Conservation (phyloP, 2,113 vertebrate species). For the Onychostoma macrolepis region DNA sequence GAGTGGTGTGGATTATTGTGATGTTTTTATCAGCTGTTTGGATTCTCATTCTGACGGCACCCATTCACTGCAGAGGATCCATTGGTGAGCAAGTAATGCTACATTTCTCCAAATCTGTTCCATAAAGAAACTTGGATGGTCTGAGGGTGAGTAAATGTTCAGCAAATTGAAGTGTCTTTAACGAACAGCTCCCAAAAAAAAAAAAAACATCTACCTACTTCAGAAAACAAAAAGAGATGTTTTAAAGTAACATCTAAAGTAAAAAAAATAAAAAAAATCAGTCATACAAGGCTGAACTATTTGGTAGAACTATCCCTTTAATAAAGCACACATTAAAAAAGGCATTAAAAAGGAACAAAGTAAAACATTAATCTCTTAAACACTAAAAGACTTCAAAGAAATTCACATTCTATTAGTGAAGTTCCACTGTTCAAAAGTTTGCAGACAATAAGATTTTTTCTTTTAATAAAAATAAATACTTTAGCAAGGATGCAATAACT, state of each 20-base stretch:
- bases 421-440: neutral
- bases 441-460: neutral
- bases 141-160: neutral
- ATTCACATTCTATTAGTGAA: neutral
- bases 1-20: no score
- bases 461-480: neutral
- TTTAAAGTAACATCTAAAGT: neutral
- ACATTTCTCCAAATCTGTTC: neutral
- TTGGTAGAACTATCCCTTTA: neutral
- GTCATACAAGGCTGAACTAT: neutral
- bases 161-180: neutral
- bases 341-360: neutral
- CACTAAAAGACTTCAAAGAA: neutral
- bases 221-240: neutral
- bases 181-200: neutral
- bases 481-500: neutral
- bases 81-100: no score
- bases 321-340: neutral
- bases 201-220: neutral
- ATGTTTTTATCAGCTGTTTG: no score
- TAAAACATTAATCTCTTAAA: neutral
- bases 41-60: no score
- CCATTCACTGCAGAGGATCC: no score
- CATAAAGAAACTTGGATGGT: no score
- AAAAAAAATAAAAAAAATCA: neutral